phyloP scores from a whole-genome alignment of 2,113 vertebrate species.

The Forbesichthys agassizii region DNA sequence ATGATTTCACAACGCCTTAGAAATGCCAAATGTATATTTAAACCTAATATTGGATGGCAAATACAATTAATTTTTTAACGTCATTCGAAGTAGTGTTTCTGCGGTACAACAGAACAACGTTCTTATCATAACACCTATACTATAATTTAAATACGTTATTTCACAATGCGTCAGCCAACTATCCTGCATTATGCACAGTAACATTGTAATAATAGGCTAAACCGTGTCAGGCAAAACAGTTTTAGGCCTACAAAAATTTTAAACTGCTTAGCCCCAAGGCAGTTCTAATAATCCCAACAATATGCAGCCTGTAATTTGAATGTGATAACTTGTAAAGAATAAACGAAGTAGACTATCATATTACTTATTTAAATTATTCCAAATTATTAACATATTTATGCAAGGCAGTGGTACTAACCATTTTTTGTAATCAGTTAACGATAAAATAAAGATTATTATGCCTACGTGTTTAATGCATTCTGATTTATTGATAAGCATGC shows the following conservation, averaged over 20 bases:
- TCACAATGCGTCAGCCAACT: background rate
- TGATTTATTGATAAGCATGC: too few species aligned
- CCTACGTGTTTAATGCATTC: too few species aligned
- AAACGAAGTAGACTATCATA: background rate
- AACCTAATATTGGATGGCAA: constrained; percentile 8
- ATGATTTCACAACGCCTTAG: constrained; percentile 11
- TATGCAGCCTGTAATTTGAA: background rate
- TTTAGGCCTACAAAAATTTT: background rate
- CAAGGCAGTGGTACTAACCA: too few species aligned
- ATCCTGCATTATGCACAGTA: background rate
- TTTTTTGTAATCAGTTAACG: too few species aligned
- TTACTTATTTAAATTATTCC: background rate
- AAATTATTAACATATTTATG: background rate
- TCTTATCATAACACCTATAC: background rate
- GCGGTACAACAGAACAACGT: background rate
- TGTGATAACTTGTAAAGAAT: background rate
- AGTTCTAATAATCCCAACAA: background rate
- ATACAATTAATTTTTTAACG: constrained; percentile 9
- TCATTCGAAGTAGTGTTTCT: background rate
- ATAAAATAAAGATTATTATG: too few species aligned
- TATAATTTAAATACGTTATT: background rate
- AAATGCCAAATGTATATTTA: constrained; percentile 27
- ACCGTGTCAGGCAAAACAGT: too few species aligned
- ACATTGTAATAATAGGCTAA: background rate
- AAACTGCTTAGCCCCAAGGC: background rate